A percentile compares a stretch with the other conserved stretches of the same genome.
Conservation (phyloP, 2,888 invertebrate genomes). For the Tillus elongatus region DNA sequence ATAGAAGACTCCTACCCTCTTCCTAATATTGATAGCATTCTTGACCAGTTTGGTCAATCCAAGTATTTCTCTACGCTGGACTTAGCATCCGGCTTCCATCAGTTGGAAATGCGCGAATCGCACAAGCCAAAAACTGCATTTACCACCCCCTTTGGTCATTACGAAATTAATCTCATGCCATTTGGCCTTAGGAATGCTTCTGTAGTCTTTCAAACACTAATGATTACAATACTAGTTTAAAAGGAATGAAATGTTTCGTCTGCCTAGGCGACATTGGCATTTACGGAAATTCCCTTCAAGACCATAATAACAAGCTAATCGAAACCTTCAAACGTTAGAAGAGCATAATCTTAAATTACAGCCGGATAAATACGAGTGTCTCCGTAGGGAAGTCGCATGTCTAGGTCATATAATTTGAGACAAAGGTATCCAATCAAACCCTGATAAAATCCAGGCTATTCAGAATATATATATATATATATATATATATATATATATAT, state of each 20-base stretch:
- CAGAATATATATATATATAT: constrained; percentile 13
- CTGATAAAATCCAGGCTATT: constrained; percentile 15
- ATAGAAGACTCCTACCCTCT: constrained; percentile 28
- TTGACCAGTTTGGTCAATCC: constrained; percentile 23
- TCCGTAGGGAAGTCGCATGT: constrained; percentile 24
- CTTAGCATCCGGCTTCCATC: constrained; percentile 18
- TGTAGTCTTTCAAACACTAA: constrained; percentile 27
- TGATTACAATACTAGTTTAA: constrained; percentile 26
- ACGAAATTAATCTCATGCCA: constrained; percentile 24
- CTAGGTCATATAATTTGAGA: constrained; percentile 30
- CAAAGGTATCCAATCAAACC: constrained; percentile 23
- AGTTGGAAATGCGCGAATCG: constrained; percentile 12
- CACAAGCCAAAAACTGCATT: constrained; percentile 23
- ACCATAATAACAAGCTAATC: constrained; percentile 21
- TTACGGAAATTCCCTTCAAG: constrained; percentile 22
- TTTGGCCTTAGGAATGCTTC: constrained; percentile 27
- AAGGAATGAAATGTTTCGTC: constrained; percentile 26
- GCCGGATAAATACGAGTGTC: constrained; percentile 19
- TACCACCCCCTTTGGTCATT: constrained; percentile 22
- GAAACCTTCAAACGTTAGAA: constrained; percentile 14
- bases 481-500: too few species aligned
- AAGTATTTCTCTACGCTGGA: constrained; percentile 19
- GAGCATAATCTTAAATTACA: constrained; percentile 15
- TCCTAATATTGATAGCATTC: constrained; percentile 27
- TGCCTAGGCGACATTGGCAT: constrained; percentile 34